Conservation (phyloP, 2,888 invertebrate genomes). For the Pandemis corylana region DNA sequence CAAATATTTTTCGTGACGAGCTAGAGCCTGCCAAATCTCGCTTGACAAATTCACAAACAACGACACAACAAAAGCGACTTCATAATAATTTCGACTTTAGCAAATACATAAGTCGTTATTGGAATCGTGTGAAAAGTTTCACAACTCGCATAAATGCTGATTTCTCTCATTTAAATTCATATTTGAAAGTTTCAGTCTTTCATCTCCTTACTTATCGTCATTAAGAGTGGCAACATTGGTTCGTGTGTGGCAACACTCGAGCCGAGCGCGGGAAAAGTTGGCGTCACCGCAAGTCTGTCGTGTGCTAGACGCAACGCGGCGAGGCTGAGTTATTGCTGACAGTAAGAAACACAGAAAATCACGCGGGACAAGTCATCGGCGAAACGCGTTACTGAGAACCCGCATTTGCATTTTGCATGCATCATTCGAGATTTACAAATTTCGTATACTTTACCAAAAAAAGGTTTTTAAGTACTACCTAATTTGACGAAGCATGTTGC, state of each 20-base stretch:
- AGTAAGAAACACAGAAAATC: constrained; percentile 25
- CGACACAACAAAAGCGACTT: neutral
- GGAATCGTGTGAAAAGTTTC: constrained; percentile 8
- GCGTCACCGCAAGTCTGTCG: constrained; percentile 26
- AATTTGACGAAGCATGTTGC: too few relatives aligned
- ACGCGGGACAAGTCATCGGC: constrained; percentile 8
- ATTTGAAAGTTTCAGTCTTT: constrained; percentile 18
- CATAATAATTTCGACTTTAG: constrained; percentile 3
- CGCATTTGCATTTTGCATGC: neutral
- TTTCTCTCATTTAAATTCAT: constrained; percentile 27
- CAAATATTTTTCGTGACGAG: constrained; percentile 21
- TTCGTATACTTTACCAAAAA: neutral
- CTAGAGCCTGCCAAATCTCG: neutral
- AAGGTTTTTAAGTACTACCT: neutral
- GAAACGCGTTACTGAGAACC: neutral
- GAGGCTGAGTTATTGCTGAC: constrained; percentile 34
- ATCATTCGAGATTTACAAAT: neutral
- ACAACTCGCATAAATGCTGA: constrained; percentile 32
- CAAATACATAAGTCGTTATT: constrained; percentile 4
- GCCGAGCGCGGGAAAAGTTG: constrained; percentile 33
- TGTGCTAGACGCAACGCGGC: constrained; percentile 8
- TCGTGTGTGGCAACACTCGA: constrained; percentile 31
- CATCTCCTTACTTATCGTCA: constrained; percentile 27
- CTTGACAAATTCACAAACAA: constrained; percentile 26
- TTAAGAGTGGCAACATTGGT: constrained; percentile 37